These are phyloP conservation scores for Orchestia grillus DNA, from an alignment of 1,140 invertebrate species.

Conservation along the genomic window DNA sequence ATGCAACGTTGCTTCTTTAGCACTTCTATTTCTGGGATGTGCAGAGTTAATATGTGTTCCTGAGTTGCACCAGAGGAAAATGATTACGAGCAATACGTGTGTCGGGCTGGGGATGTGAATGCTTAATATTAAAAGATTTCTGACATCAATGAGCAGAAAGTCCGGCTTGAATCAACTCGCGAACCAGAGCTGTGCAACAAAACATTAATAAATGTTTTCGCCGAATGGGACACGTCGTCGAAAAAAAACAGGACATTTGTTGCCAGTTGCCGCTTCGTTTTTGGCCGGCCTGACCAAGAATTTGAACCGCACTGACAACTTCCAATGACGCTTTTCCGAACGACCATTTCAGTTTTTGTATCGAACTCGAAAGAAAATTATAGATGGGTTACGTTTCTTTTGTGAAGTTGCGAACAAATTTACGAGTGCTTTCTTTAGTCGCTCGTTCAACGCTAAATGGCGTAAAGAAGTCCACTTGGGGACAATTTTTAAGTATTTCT, in stretches of 20 bases:
- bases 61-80: neutral
- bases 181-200: neutral
- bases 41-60: neutral
- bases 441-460: neutral
- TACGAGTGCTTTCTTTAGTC: constrained; percentile 21
- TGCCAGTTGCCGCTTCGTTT: neutral
- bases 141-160: neutral
- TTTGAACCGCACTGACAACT: constrained; percentile 48
- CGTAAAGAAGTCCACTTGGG: neutral
- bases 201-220: constrained; percentile 54
- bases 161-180: neutral
- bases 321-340: constrained; percentile 49
- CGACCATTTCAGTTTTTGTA: constrained; percentile 26
- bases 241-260: constrained; percentile 48
- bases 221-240: constrained; percentile 41
- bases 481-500: neutral
- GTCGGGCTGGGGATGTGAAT: neutral
- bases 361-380: constrained; percentile 48
- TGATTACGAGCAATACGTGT: neutral
- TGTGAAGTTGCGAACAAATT: constrained; percentile 27
- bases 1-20: neutral
- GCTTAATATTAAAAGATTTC: neutral
- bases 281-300: constrained; percentile 27
- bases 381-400: neutral
- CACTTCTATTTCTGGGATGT: neutral